These are phyloP conservation scores for Clepsis dumicolana DNA, from an alignment of 2,888 invertebrate species.

Conservation along the genomic window DNA sequence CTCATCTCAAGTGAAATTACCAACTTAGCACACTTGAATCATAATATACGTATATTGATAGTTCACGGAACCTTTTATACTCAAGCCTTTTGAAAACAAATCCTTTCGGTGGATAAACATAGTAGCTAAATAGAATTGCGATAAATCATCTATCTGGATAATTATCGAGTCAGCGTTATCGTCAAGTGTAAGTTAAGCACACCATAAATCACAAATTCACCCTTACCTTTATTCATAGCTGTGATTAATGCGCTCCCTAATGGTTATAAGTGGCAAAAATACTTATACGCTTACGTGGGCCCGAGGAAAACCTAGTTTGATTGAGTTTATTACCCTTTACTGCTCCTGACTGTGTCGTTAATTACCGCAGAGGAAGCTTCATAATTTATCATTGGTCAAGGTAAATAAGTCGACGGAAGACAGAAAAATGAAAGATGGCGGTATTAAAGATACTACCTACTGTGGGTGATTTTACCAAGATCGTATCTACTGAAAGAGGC, in stretches of 20 bases:
- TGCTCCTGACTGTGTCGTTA: conserved; percentile 25
- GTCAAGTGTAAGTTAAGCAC: conserved; percentile 49
- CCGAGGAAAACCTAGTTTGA: conserved; percentile 17
- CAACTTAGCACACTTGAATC: no score
- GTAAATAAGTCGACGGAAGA: not conserved
- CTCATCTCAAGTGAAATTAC: no score
- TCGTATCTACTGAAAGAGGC: no score
- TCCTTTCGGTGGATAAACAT: not conserved
- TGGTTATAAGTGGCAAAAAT: conserved; percentile 35
- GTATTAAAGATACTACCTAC: not conserved
- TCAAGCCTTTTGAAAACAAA: conserved; percentile 9
- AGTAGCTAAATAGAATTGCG: conserved; percentile 10
- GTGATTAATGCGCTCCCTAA: conserved; percentile 48
- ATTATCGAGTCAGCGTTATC: conserved; percentile 50
- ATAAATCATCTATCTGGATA: conserved; percentile 41
- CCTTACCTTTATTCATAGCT: conserved; percentile 49
- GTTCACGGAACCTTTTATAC: conserved; percentile 3
- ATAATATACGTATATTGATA: no score
- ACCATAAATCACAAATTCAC: conserved; percentile 50
- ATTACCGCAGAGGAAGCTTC: conserved; percentile 13
- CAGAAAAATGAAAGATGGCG: not conserved
- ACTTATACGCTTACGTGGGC: conserved; percentile 29
- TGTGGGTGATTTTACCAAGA: no score
- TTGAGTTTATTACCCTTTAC: conserved; percentile 34
- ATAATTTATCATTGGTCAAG: not conserved